Base-by-base conservation (phyloP, 2,113 vertebrate genomes). In the Tringa solitaria region DNA sequence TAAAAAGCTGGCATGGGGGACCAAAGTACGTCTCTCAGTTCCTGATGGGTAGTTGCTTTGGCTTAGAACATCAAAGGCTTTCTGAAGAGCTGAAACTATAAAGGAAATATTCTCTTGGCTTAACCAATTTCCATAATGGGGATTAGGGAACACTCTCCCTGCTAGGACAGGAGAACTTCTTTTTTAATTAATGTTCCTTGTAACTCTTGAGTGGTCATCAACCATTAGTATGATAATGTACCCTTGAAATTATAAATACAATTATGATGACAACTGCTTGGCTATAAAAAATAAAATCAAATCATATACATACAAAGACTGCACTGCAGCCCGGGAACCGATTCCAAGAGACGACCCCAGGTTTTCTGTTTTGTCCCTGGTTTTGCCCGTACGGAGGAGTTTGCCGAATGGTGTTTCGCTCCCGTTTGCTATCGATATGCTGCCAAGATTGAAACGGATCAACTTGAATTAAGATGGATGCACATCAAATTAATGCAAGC, bases 81-180 rank as follows among this genome's bases (percentile, higher is more conserved):
- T 96, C 65, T 87, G 78, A 79, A 86, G 73, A 93, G 69, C 87
- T 91, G 70, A 87, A 95, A 67, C 80, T 60, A 65, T 85, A 79
- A 93, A 94, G 79, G 51, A 92, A 92, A 96, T 93, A 79, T 90
- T 95, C 87, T 83, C 81, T 86, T 84, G 74, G 63, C 53, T 95
- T 96, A 95, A 89, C 63, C 65, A 78, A 92, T 90, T 96, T 93
- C 84, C 80, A 87, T 96, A 95, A 87, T 95, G 84, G 59, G 78
- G 79, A 78, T 90, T 76, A 96, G 88, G 84, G 70, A 96, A 87
- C 79, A 75, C 68, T 89, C 27, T 85, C 87, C 63, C 81, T 94
- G 67, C 51, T 77, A 95, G 85, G 77, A 95, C 73, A 84, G 73
- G 54, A 93, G 48, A 89, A 86, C 74, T 93, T 77, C 43, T 85